Evolutionary conservation across 2,797 vertebrate genomes (phyloP).

Genomic region (Pangasius mekongensis): DNA sequence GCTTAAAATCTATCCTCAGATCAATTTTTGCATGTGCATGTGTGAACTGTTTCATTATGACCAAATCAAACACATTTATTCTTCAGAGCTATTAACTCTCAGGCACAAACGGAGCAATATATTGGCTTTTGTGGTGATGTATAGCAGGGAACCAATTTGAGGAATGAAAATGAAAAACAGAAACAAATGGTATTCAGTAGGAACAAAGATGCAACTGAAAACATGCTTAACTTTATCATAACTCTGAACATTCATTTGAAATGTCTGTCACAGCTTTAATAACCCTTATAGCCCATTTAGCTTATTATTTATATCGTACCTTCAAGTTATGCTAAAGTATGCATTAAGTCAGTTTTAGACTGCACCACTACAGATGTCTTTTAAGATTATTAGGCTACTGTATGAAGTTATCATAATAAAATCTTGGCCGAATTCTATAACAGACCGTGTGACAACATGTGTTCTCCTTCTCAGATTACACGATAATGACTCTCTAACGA

Average conservation of each 20-base stretch:
- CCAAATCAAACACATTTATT: constrained; percentile 3
- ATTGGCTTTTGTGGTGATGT: background rate
- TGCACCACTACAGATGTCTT: background rate
- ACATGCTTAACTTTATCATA: background rate
- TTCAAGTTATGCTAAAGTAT: background rate
- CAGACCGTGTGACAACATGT: background rate
- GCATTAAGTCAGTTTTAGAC: background rate
- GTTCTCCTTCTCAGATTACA: background rate
- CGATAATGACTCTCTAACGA: background rate
- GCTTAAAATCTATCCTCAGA: constrained; percentile 14
- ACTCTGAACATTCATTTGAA: background rate
- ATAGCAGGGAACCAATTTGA: background rate
- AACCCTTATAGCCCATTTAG: background rate
- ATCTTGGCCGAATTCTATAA: background rate
- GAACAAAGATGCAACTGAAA: background rate
- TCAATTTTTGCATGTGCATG: background rate
- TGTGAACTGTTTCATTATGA: constrained; percentile 22
- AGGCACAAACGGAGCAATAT: background rate
- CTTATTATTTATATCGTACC: background rate
- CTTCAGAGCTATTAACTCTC: constrained; percentile 10
- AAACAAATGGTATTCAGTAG: background rate
- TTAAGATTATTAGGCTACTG: background rate
- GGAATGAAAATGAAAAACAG: background rate
- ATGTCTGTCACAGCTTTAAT: background rate
- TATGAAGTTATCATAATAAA: background rate